Evolutionary conservation across 2,797 vertebrate species (phyloP), one percentile per base, ranked within the genome.

Genomic region (Danio albolineatus): DNA sequence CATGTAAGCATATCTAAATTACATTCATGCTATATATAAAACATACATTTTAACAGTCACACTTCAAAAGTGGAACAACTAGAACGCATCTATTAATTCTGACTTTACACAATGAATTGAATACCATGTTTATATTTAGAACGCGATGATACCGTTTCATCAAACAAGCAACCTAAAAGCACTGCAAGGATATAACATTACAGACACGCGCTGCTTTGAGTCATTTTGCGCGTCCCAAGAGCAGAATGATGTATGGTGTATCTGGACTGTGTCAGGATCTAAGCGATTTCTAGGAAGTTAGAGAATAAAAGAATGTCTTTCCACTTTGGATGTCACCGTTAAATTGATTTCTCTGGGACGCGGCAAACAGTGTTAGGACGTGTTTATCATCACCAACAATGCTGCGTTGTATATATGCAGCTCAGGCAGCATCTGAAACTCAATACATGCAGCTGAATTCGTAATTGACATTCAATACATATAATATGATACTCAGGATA

Each of bases 221-320:
- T 48, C 51, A 70, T 51, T 60, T 60, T 49, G 19, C 16, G 48
- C 6, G 44, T 75, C 73, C 73, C 73, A 19, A 10, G 60, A 64
- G 57, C 59, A 49, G 59, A 75, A 62, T 64, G 59, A 62, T 75
- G n/a, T 21, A 67, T 77, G 60, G 53, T 39, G 51, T 38, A 77
- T 67, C 53, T 67, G 53, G 66, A 44, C 57, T 36, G 57, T 79
- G 57, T 79, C 67, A 64, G 46, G 10, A 53, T 72, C 44, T 62
- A 73, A 76, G 60, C 60, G 16, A 69, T 51, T 69, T 78, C 44
- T 56, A 51, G 46, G 64, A 59, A 59, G 51, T 56, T 61, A 16
- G 54, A 81, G 43, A 76, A 74, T 59, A 75, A 76, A 81, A 81
- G n/a, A 76, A 81, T 28, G 53, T 54, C 59, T 73, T 79, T 79